These are phyloP conservation scores for Taeniopygia guttata DNA, from an alignment of 2,797 vertebrate genomes.

Conservation along the genomic window DNA sequence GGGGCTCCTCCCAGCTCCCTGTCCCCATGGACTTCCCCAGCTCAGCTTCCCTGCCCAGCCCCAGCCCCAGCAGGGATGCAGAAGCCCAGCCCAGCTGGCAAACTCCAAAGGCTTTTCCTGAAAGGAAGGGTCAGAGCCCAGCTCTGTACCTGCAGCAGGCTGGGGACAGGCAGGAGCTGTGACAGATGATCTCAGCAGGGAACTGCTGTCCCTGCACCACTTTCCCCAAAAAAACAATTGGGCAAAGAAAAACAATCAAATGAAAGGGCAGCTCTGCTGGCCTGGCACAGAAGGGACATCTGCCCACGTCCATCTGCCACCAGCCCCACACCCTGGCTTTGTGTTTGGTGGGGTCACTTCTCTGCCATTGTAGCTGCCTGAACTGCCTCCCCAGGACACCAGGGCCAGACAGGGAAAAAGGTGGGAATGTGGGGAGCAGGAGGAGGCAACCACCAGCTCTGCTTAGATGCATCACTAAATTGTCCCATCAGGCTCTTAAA, in stretches of 20 bases:
- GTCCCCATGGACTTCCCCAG: not conserved
- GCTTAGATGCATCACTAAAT: not conserved
- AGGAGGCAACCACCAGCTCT: conserved; percentile 14
- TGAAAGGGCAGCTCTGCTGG: conserved; percentile 23
- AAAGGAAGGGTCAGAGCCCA: not conserved
- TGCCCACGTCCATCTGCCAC: conserved; percentile 47
- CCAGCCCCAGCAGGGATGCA: not conserved
- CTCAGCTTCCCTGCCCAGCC: not conserved
- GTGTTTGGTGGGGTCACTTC: conserved; percentile 14
- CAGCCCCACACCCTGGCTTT: not conserved
- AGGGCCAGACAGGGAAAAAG: not conserved
- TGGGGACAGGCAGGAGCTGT: conserved; percentile 30
- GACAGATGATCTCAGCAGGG: conserved; percentile 60
- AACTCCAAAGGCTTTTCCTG: not conserved
- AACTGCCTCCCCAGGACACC: conserved; percentile 30
- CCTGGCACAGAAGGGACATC: conserved; percentile 48
- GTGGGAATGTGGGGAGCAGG: not conserved
- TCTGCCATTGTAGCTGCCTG: conserved; percentile 20
- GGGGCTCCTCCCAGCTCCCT: not conserved
- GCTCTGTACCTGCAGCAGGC: conserved; percentile 19
- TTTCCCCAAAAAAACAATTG: conserved; percentile 23
- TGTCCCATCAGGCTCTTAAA: not conserved
- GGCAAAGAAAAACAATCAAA: not conserved
- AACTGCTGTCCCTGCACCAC: conserved; percentile 1
- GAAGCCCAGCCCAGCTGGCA: not conserved